Evolutionary conservation across 92 coral and sea anemone genomes (phyloP).

Genomic region (Palythoa caribaeorum): DNA sequence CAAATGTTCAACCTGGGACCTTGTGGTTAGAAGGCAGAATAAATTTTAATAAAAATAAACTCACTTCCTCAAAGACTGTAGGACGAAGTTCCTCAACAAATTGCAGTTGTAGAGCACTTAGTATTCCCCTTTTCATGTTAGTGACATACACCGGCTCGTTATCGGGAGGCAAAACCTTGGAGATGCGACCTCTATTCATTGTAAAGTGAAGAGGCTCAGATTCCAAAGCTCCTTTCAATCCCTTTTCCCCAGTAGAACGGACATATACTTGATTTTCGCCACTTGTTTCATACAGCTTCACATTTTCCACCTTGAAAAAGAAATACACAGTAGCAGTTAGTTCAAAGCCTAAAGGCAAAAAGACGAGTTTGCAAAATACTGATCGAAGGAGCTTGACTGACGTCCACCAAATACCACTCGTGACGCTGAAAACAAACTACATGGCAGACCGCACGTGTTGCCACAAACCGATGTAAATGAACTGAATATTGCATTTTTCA

Average conservation of each 20-base stretch:
- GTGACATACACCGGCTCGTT: constrained; percentile 64
- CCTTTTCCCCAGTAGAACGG: constrained; percentile 55
- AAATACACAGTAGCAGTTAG: too few species aligned
- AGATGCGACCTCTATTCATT: constrained; percentile 51
- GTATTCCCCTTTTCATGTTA: constrained; percentile 72
- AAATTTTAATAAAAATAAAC: background rate
- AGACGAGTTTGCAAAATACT: too few species aligned
- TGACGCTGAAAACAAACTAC: too few species aligned
- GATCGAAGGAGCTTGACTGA: too few species aligned
- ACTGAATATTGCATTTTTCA: too few species aligned
- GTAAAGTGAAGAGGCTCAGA: constrained; percentile 46
- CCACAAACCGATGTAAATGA: too few species aligned
- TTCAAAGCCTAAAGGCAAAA: too few species aligned
- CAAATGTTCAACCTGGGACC: too few species aligned
- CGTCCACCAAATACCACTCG: too few species aligned
- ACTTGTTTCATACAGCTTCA: constrained; percentile 56
- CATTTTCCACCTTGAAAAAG: constrained; percentile 59
- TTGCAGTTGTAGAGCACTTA: constrained; percentile 81
- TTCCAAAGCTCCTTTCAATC: constrained; percentile 59
- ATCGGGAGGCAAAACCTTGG: constrained; percentile 12
- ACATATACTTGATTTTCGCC: constrained; percentile 31
- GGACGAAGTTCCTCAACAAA: constrained; percentile 50
- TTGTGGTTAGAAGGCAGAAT: too few species aligned
- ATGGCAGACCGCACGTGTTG: too few species aligned
- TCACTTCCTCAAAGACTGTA: constrained; percentile 54